These are phyloP conservation scores for Epizoanthus rinbou DNA, from an alignment of 92 coral and sea anemone genomes.

Conservation along the genomic window DNA sequence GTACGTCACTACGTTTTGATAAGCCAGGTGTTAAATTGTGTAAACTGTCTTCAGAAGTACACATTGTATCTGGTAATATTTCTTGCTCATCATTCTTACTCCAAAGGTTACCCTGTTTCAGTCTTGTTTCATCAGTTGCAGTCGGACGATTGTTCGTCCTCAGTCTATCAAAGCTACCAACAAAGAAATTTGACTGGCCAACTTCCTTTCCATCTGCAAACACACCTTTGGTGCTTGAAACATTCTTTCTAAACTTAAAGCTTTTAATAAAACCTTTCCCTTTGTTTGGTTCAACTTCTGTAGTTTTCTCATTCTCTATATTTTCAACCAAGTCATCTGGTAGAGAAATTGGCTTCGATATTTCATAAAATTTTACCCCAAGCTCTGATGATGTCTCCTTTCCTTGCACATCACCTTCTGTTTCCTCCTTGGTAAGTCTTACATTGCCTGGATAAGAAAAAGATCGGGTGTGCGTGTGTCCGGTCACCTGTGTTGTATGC, in stretches of 20 bases:
- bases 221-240: not conserved
- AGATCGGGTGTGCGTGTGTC: constrained; percentile 57
- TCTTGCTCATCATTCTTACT: not conserved
- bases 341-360: constrained; percentile 48
- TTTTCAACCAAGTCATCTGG: constrained; percentile 49
- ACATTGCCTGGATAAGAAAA: constrained; percentile 72
- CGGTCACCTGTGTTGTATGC: constrained; percentile 24
- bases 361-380: constrained; percentile 37
- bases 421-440: constrained; percentile 3
- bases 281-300: constrained; percentile 10
- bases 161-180: not conserved
- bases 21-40: not conserved
- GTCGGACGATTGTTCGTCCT: not conserved
- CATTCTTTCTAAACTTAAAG: constrained; percentile 12
- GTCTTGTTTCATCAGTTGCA: not conserved
- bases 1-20: not conserved
- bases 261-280: constrained; percentile 28
- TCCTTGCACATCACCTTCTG: not conserved
- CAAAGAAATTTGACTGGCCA: not conserved
- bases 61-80: not conserved
- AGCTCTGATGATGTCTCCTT: not conserved
- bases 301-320: not conserved
- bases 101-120: not conserved
- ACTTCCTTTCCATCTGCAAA: not conserved
- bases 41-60: not conserved